Percentiles rank a stretch among this genome's conserved stretches.
Evolutionary conservation across 2,888 invertebrate genomes (phyloP).

Genomic region (Rhyacophila evoluta): DNA sequence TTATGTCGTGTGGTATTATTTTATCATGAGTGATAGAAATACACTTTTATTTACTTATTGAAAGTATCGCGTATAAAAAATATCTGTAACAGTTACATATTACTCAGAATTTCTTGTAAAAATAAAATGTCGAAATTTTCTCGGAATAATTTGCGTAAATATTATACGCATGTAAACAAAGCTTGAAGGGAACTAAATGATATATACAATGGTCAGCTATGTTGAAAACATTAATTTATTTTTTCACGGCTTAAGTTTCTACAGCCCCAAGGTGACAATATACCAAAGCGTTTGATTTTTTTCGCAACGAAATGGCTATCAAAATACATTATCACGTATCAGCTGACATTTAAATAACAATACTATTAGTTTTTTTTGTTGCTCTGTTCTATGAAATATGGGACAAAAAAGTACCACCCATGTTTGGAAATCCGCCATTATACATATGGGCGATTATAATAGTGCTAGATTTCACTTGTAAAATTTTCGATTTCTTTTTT

Average conservation of each 20-base stretch:
- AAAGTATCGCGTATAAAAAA: too few species aligned
- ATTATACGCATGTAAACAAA: not conserved
- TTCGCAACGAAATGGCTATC: not conserved
- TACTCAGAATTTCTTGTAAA: not conserved
- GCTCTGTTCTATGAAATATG: not conserved
- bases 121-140: not conserved
- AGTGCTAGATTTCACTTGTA: not conserved
- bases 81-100: too few species aligned
- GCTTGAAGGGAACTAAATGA: not conserved
- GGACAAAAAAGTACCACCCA: not conserved
- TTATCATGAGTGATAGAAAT: too few species aligned
- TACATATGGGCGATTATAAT: constrained; percentile 12
- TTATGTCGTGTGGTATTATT: too few species aligned
- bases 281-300: not conserved
- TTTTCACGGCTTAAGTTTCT: constrained; percentile 36
- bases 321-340: constrained; percentile 30
- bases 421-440: not conserved
- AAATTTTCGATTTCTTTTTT: not conserved
- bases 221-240: constrained; percentile 23
- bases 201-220: not conserved
- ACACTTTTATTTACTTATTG: too few species aligned
- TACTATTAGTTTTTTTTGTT: not conserved
- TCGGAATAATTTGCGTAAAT: constrained; percentile 43
- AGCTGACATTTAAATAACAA: constrained; percentile 8
- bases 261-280: constrained; percentile 32